Base-by-base conservation (phyloP, 1,140 invertebrate species). In the Pantala flavescens region DNA sequence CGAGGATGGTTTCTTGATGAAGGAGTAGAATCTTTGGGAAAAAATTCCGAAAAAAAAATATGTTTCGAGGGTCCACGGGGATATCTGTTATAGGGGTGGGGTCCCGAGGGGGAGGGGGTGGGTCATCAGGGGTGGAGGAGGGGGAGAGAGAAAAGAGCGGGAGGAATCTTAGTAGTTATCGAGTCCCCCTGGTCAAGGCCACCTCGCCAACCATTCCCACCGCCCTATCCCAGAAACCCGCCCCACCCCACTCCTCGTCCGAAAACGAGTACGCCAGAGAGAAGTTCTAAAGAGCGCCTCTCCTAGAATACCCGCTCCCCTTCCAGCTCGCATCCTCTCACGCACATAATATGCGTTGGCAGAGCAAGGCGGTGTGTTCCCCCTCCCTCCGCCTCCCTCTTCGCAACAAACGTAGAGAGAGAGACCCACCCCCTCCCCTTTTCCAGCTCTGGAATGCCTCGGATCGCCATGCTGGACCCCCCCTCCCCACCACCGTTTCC, bases 271-370 rank as follows among this genome's bases (percentile, higher is more conserved):
- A 36, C 28, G 28, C 28, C 28, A 36, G 28, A 36, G n/a, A n/a
- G 49, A 21, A 63, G 49, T 63, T 63, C 49, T 21, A 63, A 63
- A 63, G 49, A 63, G 49, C 49, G 49, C 49, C 49, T 63, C n/a
- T 63, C 49, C 49, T 63, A 63, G 49, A 63, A 63, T 63, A 21
- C 49, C 49, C 49, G n/a, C 28, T 63, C 49, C 49, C n/a, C 49
- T 21, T 63, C 49, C 49, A 21, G 49, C 49, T 63, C 49, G 49
- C 49, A 16, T 63, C 49, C 49, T 63, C 28, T 63, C 49, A 63
- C 49, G 49, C 49, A 63, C 49, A 63, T 63, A 63, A 63, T 63
- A 63, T 63, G 49, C 49, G 49, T 63, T 63, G 49, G 49, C 49
- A 63, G n/a, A 63, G 49, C 49, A 63, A 63, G 49, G 49, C n/a